Percentiles rank a stretch among this genome's conserved stretches.
These are phyloP conservation scores for Syrrhaptes paradoxus DNA, from an alignment of 2,113 vertebrate species.

Conservation along the genomic window DNA sequence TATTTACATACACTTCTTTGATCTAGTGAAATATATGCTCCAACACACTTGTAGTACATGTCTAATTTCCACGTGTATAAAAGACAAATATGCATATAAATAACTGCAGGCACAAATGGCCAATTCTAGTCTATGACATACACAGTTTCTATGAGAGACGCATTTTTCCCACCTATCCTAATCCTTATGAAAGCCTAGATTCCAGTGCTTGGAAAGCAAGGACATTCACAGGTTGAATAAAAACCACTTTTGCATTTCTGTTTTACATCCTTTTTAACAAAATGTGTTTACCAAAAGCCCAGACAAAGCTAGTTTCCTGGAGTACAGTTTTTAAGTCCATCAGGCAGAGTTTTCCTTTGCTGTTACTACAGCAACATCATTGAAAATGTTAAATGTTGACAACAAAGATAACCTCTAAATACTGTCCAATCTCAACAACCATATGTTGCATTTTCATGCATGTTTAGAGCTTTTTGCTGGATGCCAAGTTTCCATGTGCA, in stretches of 20 bases:
- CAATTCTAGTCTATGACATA: background rate
- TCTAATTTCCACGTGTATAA: constrained; percentile 1
- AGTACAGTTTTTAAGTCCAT: background rate
- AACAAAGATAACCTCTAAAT: background rate
- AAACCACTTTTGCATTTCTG: background rate
- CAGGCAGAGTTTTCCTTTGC: constrained; percentile 7
- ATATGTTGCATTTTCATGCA: background rate
- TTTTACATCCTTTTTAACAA: background rate
- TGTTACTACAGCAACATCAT: background rate
- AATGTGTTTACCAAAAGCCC: background rate
- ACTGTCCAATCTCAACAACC: background rate
- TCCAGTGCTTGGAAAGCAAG: background rate
- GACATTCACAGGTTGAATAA: background rate
- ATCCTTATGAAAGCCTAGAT: background rate
- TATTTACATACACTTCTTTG: constrained; percentile 32
- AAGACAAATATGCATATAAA: background rate
- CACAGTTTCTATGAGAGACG: background rate
- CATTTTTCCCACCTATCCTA: background rate
- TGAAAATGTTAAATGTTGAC: background rate
- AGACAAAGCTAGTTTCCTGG: background rate
- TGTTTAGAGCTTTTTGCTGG: constrained; percentile 7
- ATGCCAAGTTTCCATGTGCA: constrained; percentile 58
- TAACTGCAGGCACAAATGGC: background rate
- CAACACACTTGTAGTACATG: background rate
- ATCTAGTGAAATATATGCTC: background rate